These are phyloP conservation scores for Gallinago undulata DNA, from an alignment of 2,113 vertebrate species.

Conservation along the genomic window DNA sequence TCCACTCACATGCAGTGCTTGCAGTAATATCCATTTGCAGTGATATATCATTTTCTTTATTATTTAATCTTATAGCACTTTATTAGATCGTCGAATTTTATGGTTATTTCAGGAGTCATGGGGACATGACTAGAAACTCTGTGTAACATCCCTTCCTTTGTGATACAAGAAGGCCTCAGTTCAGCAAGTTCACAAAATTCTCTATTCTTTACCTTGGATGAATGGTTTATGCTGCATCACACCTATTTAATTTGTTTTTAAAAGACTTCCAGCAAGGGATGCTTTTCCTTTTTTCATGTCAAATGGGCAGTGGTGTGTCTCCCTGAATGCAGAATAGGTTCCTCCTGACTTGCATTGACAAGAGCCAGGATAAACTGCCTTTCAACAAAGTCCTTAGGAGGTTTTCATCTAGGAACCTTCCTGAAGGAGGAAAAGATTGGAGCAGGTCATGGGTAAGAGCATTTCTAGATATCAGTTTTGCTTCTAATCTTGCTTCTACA, in stretches of 20 bases:
- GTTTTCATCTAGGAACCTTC: neutral
- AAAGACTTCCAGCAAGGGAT: neutral
- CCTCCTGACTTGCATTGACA: neutral
- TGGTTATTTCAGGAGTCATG: neutral
- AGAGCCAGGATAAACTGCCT: rapidly evolving
- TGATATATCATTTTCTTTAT: constrained; percentile 16
- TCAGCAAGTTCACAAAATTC: neutral
- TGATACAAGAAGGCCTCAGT: neutral
- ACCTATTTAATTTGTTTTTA: neutral
- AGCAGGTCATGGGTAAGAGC: neutral
- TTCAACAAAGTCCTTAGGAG: neutral
- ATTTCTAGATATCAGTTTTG: neutral
- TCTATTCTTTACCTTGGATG: neutral
- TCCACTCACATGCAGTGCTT: neutral
- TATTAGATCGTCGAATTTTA: constrained; percentile 22
- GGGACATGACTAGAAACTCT: neutral
- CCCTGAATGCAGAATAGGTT: neutral
- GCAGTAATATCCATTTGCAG: neutral
- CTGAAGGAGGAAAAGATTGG: neutral
- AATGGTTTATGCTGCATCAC: neutral
- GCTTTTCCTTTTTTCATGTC: neutral
- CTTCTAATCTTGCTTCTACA: neutral
- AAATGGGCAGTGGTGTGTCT: neutral
- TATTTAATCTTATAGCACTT: constrained; percentile 30
- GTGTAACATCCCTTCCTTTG: neutral